Percentiles rank a stretch among this genome's conserved stretches.
Conservation (phyloP, 2,888 invertebrate species). For the Hololepta plana region DNA sequence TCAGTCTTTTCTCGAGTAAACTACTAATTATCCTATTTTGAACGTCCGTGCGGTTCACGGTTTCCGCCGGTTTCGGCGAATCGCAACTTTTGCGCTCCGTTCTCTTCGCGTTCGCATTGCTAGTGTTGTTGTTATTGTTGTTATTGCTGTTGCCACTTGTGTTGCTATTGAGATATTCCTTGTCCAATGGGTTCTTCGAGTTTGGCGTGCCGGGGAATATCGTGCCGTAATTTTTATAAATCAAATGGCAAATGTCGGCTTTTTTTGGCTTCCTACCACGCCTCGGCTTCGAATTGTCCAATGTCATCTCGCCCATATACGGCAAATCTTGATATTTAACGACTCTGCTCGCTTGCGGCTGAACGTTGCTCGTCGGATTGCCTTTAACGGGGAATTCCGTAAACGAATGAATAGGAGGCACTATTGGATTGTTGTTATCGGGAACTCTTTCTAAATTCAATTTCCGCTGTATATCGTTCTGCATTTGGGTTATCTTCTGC, state of each 20-base stretch:
- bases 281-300: slow-evolving; percentile 73
- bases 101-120: slow-evolving; percentile 9
- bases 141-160: slow-evolving; percentile 9
- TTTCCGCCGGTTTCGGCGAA: slow-evolving; percentile 12
- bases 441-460: slow-evolving; percentile 10
- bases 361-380: slow-evolving; percentile 14
- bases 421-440: no score
- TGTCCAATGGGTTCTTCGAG: slow-evolving; percentile 30
- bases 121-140: slow-evolving; percentile 16
- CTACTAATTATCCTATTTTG: slow-evolving; percentile 53
- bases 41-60: slow-evolving; percentile 37
- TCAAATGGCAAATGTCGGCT: slow-evolving; percentile 79
- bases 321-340: slow-evolving; percentile 70
- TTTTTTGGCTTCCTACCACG: slow-evolving; percentile 81
- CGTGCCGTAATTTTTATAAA: slow-evolving; percentile 82
- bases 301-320: slow-evolving; percentile 83
- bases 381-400: slow-evolving; percentile 11
- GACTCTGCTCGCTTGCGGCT: slow-evolving; percentile 29
- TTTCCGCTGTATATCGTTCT: slow-evolving; percentile 34
- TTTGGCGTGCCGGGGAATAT: slow-evolving; percentile 60
- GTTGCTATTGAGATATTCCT: slow-evolving; percentile 20
- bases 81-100: slow-evolving; percentile 6
- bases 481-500: slow-evolving; percentile 54
- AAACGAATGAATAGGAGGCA: slow-evolving; percentile 8
- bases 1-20: slow-evolving; percentile 47